Evolutionary conservation across 2,888 invertebrate genomes (phyloP).

Genomic region (Lasioglossum marginatum): DNA sequence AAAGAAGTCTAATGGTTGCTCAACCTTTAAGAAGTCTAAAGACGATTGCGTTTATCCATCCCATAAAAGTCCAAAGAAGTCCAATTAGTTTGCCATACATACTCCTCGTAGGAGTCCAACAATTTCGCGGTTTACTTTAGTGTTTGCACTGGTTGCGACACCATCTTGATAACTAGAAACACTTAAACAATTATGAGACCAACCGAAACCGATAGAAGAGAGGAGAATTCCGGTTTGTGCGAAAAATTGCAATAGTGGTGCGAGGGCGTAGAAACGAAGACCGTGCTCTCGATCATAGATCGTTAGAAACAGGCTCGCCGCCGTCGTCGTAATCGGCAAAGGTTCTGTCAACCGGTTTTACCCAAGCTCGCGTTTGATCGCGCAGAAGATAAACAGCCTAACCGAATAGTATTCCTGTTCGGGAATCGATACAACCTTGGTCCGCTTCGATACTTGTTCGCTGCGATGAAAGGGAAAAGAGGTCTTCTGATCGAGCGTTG

Average conservation of each 20-base stretch:
- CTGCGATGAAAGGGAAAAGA: not conserved
- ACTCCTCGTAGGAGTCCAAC: not conserved
- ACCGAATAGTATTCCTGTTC: not conserved
- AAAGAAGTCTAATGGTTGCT: not conserved
- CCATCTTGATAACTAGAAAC: not conserved
- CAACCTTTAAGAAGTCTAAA: not conserved
- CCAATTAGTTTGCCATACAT: not conserved
- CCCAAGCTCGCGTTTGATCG: too few species aligned
- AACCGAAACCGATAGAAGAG: not conserved
- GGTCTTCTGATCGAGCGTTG: not conserved
- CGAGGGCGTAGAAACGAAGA: not conserved
- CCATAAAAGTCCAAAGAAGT: not conserved
- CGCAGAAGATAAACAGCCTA: not conserved
- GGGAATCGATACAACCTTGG: slow-evolving; percentile 1
- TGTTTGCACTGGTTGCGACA: not conserved
- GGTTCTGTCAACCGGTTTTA: not conserved
- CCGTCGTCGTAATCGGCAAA: not conserved
- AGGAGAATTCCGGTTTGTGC: not conserved
- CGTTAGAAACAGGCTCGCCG: not conserved
- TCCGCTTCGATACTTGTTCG: not conserved
- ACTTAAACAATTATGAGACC: not conserved
- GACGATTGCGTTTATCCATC: not conserved
- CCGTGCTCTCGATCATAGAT: not conserved
- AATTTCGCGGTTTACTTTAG: not conserved
- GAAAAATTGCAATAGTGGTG: not conserved